Evolutionary conservation across 2,888 invertebrate genomes (phyloP).

Genomic region (Celastrina argiolus): DNA sequence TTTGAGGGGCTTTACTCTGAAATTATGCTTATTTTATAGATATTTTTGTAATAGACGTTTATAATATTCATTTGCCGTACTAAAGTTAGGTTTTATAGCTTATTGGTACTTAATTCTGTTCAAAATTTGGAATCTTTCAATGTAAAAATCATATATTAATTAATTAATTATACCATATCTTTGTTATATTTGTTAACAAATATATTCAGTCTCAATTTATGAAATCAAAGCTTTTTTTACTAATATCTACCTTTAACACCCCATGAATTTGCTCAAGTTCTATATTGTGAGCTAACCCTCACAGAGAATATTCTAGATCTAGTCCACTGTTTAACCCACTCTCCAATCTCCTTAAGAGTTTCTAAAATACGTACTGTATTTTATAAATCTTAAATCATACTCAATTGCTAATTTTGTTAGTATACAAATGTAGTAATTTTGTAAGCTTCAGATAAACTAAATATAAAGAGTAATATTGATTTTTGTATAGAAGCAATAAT

Average conservation of each 20-base stretch:
- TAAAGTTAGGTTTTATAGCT: not conserved
- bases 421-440: not conserved
- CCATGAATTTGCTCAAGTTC: conserved; percentile 26
- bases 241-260: conserved; percentile 34
- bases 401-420: too few relatives aligned
- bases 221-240: conserved; percentile 37
- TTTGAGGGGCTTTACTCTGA: conserved; percentile 27
- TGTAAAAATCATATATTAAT: conserved; percentile 8
- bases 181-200: conserved; percentile 17
- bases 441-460: not conserved
- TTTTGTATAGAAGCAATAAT: too few relatives aligned
- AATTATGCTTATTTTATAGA: conserved; percentile 20
- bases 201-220: conserved; percentile 15
- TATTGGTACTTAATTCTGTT: not conserved
- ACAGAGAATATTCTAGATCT: conserved; percentile 65
- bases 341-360: conserved; percentile 30
- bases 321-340: conserved; percentile 37
- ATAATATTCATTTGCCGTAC: not conserved
- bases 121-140: not conserved
- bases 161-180: conserved; percentile 10
- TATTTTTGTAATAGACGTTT: not conserved
- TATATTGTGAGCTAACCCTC: conserved; percentile 30
- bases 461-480: too few relatives aligned
- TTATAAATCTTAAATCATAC: not conserved
- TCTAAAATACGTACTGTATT: conserved; percentile 9